These are phyloP conservation scores for Drosophila mauritiana DNA, from an alignment of 1,140 invertebrate genomes.

Conservation along the genomic window DNA sequence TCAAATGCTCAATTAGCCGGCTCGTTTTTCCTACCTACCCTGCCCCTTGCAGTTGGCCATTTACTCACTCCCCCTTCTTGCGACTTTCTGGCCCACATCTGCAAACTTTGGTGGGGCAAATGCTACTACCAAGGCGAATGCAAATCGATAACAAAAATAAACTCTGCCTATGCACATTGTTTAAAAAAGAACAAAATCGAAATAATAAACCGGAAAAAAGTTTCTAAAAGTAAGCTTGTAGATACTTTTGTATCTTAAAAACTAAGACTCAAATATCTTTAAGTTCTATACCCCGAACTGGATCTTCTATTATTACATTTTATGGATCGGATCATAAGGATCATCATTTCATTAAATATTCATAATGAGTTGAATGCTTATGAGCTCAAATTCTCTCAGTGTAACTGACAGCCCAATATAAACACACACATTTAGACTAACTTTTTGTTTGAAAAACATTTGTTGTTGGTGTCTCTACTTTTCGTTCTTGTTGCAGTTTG, in stretches of 20 bases:
- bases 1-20: slow-evolving; percentile 74
- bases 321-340: too few species aligned
- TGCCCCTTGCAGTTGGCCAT: slow-evolving; percentile 9
- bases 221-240: background rate
- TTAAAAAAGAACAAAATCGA: slow-evolving; percentile 24
- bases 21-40: background rate
- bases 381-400: background rate
- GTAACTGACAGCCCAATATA: background rate
- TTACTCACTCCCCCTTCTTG: slow-evolving; percentile 24
- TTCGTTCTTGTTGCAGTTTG: slow-evolving; percentile 36
- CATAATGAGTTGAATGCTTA: too few species aligned
- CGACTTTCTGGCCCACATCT: slow-evolving; percentile 54
- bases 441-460: slow-evolving; percentile 54
- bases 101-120: slow-evolving; percentile 29
- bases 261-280: too few species aligned
- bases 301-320: too few species aligned
- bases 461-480: slow-evolving; percentile 34
- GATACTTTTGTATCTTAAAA: background rate
- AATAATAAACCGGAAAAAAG: background rate
- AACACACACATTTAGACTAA: background rate
- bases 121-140: slow-evolving; percentile 36
- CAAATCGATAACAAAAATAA: slow-evolving; percentile 73
- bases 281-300: too few species aligned
- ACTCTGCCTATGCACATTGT: slow-evolving; percentile 27
- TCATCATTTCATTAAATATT: too few species aligned